phyloP scores from a whole-genome alignment of 2,888 invertebrate species.

The Ennomos fuscantarius region DNA sequence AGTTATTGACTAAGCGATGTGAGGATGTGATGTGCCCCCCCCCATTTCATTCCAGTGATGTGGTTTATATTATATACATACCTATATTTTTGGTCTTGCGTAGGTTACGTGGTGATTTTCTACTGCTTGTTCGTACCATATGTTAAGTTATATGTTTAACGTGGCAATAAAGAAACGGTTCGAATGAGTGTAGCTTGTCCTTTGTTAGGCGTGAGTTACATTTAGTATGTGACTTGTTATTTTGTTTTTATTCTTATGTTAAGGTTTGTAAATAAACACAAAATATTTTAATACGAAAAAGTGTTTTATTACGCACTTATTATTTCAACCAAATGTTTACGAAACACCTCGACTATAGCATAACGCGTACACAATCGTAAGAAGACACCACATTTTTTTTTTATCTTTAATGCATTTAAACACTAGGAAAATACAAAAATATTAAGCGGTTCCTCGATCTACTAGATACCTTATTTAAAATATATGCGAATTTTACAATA shows the following conservation, averaged over 20 bases:
- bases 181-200: too few relatives aligned
- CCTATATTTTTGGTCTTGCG: too few relatives aligned
- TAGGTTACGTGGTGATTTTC: too few relatives aligned
- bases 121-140: too few relatives aligned
- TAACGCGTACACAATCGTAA: constrained; percentile 80
- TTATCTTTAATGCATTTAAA: constrained; percentile 57
- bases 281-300: constrained; percentile 75
- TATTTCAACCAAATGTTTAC: constrained; percentile 84
- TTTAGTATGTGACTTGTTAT: too few relatives aligned
- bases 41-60: too few relatives aligned
- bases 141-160: too few relatives aligned
- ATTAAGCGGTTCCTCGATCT: constrained; percentile 79
- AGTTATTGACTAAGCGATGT: too few relatives aligned
- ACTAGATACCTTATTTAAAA: constrained; percentile 62
- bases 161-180: too few relatives aligned
- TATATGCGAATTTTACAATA: constrained; percentile 59
- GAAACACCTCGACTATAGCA: constrained; percentile 80
- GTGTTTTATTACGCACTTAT: constrained; percentile 86
- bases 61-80: too few relatives aligned
- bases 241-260: not conserved
- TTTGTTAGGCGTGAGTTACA: too few relatives aligned
- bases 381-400: constrained; percentile 68
- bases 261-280: constrained; percentile 47
- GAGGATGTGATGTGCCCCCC: too few relatives aligned
- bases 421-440: constrained; percentile 84